Evolutionary conservation across 1,140 invertebrate genomes (phyloP), one percentile per base, ranked within the genome.

Genomic region (Drosophila varians): DNA sequence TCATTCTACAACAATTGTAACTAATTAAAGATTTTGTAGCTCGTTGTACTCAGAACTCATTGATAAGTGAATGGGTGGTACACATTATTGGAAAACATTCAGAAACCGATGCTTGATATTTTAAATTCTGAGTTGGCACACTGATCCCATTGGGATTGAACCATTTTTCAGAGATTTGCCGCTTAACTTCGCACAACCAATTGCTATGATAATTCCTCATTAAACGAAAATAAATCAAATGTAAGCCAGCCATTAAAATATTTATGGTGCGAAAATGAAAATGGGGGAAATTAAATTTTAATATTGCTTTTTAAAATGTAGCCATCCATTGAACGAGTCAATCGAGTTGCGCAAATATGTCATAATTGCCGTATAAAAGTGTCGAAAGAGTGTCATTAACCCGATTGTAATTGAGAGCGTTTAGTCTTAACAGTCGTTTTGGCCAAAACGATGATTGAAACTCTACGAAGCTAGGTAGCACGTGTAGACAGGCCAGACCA

Each of bases 361-460:
- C 21, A 34, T 34, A 65, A 54, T 34, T 23, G 12, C 12, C 12
- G 7, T 31, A n/a, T 34, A 43, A 43, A 65, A 43, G 18, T 26
- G 58, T 43, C 45, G n/a, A 65, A 65, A 66, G 26, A 34, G 60
- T 53, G 47, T 19, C 60, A 66, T 66, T 66, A 66, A 21, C 19
- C 57, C 26, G 46, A 25, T 21, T 52, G 26, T 34, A 66, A 53
- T 60, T 68, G 64, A 61, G 56, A 77, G 74, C 68, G 42, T 28
- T 61, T 47, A 25, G 12, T 9, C 16, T 42, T 42, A 11, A 42
- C 16, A 14, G 38, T 18, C 16, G 38, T 42, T 36, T 42, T 43
- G 19, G 46, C 4, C 51, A n/a, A 51, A 54, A 65, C 36, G 45
- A 45, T 86, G 68, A 86, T 75, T 84, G 53, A 64, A 86, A 45